A percentile compares a stretch with the other conserved stretches of the same genome.
These are phyloP conservation scores for Isurus oxyrinchus DNA, from an alignment of 2,113 vertebrate genomes.

Conservation along the genomic window DNA sequence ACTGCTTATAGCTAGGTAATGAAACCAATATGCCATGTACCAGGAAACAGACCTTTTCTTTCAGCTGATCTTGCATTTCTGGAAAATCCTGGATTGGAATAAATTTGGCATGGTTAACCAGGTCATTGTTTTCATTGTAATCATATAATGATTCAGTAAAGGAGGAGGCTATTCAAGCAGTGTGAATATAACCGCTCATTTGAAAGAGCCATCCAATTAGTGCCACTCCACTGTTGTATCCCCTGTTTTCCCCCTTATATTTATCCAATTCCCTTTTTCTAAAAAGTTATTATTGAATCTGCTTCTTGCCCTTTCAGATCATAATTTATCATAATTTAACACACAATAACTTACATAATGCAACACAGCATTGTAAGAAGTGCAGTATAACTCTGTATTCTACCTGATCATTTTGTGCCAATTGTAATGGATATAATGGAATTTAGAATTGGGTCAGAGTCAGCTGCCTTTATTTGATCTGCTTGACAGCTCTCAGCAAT, in stretches of 20 bases:
- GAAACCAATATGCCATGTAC: neutral
- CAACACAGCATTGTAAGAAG: neutral
- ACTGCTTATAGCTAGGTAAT: neutral
- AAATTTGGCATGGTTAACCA: neutral
- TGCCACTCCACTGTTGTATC: neutral
- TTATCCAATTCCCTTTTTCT: neutral
- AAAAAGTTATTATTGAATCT: neutral
- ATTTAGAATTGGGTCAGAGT: neutral
- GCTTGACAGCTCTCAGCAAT: constrained; percentile 11
- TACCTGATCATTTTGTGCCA: neutral
- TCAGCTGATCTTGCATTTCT: neutral
- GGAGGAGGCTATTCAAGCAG: neutral
- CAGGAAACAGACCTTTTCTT: neutral
- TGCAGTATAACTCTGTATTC: neutral
- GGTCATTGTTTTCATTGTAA: neutral
- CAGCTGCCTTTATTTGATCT: constrained; percentile 9
- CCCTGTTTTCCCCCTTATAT: neutral
- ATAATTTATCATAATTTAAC: neutral
- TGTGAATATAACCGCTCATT: neutral
- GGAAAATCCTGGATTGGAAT: neutral
- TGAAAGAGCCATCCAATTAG: neutral
- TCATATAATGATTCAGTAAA: neutral
- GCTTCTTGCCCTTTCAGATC: neutral
- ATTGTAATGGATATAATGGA: constrained; percentile 19
- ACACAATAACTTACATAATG: neutral